Evolutionary conservation across 2,113 vertebrate species (phyloP), one percentile per base, ranked within the genome.

Genomic region (Ceyx melanurus): DNA sequence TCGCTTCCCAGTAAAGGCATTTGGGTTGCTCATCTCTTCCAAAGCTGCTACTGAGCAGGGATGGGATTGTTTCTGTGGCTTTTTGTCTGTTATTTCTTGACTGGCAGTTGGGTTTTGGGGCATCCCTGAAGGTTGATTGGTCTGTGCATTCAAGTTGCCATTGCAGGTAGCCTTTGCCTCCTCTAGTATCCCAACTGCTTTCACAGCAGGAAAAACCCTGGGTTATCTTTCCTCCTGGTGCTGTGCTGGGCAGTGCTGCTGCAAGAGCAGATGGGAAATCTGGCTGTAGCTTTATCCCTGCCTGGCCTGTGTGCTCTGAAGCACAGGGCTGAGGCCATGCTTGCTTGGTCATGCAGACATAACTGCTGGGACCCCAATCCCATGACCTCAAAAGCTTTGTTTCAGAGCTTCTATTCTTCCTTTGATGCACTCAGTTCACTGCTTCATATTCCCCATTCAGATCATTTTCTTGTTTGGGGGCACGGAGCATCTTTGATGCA

Each of bases 371-470:
- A 90, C 87, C 82, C 64, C 92, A 95, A 67, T 96, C 95, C 94
- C 94, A 92, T 95, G 95, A 94, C 95, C 89, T 96, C 95, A 74
- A 87, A 92, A 92, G 91, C 95, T 93, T 95, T 96, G 92, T 96
- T 94, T 94, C 87, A 92, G 92, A 79, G 94, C 71, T 89, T 72
- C 81, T 64, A 91, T 96, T 93, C 89, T 96, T 95, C 51, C 74
- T 93, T 90, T 89, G 61, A 50, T 92, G 67, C 72, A 62, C 81
- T 93, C 89, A 96, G 84, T 85, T 94, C 94, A 91, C 89, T 85
- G 94, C 92, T 80, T 93, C 28, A 0, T 92, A 85, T 64, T 93
- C 60, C 82, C 77, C 78, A 66, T 89, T 91, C 7, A 4, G 75
- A 89, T 93, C n/a, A 67, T 94, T 85, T 91, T 78, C 92, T 92